Evolutionary conservation across 2,113 vertebrate species (phyloP), one percentile per base, ranked within the genome.

Genomic region (Caranx ignobilis): DNA sequence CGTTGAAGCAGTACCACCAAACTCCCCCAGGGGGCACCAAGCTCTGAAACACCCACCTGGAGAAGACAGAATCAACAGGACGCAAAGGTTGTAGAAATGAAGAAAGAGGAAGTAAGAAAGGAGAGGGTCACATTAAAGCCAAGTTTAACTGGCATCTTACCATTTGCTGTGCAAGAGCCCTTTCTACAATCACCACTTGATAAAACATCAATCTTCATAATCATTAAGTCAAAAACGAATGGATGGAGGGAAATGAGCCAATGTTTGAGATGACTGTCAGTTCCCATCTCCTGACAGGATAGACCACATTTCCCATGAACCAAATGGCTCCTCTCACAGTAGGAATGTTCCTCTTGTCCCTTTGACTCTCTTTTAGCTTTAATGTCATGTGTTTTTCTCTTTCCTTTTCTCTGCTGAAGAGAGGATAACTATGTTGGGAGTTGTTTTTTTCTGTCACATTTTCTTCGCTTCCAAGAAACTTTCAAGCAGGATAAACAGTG

Each of bases 21-120:
- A n/a, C 87, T 93, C 78, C 93, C 93, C 97, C 97, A 98, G 0
- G 95, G 95, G 0, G 54, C 77, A n/a, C 96, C 96, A 57, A 98
- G 94, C 63, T 97, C 97, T 0, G 96, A 93, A 50, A 97, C 86
- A 0, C 96, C 95, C 45, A 93, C 84, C 93, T 94, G 19, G 26
- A 82, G 37, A 0, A 59, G 18, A 69, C 18, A 84, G 37, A 43
- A 64, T 0, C 18, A 43, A 39, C 2, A 67, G 0, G 7, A 54
- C 8, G 39, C 39, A 41, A 10, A 41, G 39, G 39, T 41, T 41
- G 11, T 2, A 41, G 10, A 69, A 9, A 57, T n/a, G 50, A 8
- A 7, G 18, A 1, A 1, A 34, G 19, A 8, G 26, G 18, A 12
- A 52, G 52, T 11, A 41, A 31, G 47, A 41, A 13, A 21, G 21